phyloP scores from a whole-genome alignment of 2,888 invertebrate species.

The Pemphredon lugubris region DNA sequence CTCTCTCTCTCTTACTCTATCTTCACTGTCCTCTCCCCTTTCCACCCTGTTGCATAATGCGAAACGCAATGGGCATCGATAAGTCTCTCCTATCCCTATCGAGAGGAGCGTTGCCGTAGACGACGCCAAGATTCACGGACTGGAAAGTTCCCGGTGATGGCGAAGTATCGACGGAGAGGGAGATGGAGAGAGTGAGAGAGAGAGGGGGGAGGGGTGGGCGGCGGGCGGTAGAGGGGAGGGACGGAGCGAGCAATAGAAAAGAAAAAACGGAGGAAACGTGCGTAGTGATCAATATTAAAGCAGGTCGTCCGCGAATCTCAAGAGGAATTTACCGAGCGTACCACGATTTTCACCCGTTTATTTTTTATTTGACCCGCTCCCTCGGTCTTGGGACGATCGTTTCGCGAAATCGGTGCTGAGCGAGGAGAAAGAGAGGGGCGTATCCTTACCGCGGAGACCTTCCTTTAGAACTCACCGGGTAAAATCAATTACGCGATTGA shows the following conservation, averaged over 20 bases:
- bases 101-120: background rate
- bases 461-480: too few relatives aligned
- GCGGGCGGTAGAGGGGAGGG: background rate
- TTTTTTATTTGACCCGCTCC: background rate
- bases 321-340: background rate
- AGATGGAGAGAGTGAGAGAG: background rate
- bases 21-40: background rate
- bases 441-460: too few relatives aligned
- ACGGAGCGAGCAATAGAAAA: background rate
- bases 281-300: conserved; percentile 44
- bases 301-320: conserved; percentile 12
- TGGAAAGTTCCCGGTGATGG: background rate
- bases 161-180: background rate
- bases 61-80: conserved; percentile 44
- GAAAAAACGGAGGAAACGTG: conserved; percentile 8
- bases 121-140: conserved; percentile 32
- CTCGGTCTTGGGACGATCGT: background rate
- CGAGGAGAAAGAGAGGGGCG: too few relatives aligned
- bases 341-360: too few relatives aligned
- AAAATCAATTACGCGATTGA: too few relatives aligned
- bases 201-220: background rate
- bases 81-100: conserved; percentile 27
- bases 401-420: too few relatives aligned
- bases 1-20: conserved; percentile 9
- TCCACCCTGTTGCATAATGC: conserved; percentile 52